Evolutionary conservation across 1,140 invertebrate genomes (phyloP).

Genomic region (Drosophila sucinea): DNA sequence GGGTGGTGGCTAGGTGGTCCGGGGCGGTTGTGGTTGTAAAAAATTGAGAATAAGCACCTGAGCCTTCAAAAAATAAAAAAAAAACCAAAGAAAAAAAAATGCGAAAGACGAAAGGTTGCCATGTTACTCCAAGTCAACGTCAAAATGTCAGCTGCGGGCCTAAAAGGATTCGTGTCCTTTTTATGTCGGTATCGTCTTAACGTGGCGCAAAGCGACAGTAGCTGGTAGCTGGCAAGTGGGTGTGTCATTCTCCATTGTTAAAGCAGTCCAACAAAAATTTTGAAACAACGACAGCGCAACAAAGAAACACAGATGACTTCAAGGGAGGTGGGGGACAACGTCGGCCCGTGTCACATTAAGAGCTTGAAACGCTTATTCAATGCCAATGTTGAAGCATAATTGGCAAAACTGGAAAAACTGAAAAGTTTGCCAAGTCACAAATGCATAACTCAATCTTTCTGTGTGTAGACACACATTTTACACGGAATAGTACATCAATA

Average conservation of each 20-base stretch:
- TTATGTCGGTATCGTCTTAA: constrained; percentile 6
- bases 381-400: constrained; percentile 51
- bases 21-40: neutral
- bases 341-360: constrained; percentile 1
- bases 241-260: constrained; percentile 7
- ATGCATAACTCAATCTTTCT: neutral
- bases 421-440: constrained; percentile 3
- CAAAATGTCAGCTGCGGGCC: constrained; percentile 63
- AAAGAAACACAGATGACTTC: neutral
- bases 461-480: neutral
- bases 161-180: constrained; percentile 33
- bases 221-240: neutral
- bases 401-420: constrained; percentile 36
- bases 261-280: neutral
- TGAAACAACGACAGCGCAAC: neutral
- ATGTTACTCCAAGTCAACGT: constrained; percentile 35
- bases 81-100: constrained; percentile 8
- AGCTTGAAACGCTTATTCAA: constrained; percentile 43
- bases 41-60: constrained; percentile 21
- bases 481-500: neutral
- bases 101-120: constrained; percentile 8
- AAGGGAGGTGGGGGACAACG: no score
- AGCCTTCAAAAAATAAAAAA: neutral
- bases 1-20: neutral
- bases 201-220: neutral